Evolutionary conservation across 2,888 invertebrate species (phyloP).

Genomic region (Melieria omissa): DNA sequence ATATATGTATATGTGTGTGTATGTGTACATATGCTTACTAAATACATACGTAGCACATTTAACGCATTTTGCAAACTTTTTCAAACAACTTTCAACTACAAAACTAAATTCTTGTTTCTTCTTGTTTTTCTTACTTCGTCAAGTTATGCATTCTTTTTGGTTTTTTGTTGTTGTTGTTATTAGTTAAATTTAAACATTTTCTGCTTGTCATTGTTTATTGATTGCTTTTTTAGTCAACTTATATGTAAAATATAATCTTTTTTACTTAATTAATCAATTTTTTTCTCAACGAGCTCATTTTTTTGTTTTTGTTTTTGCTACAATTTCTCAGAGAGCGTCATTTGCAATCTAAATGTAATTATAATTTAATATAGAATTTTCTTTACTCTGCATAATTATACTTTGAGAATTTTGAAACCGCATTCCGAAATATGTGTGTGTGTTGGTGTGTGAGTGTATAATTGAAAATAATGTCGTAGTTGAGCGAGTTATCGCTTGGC

Average conservation of each 20-base stretch:
- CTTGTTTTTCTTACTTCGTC: background rate
- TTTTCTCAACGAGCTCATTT: background rate
- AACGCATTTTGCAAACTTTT: background rate
- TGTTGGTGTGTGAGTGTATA: background rate
- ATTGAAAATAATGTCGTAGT: background rate
- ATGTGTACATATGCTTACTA: too few relatives aligned
- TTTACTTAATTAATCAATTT: background rate
- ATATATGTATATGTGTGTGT: too few relatives aligned
- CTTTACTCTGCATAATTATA: conserved; percentile 16
- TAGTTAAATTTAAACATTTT: background rate
- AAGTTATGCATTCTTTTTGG: background rate
- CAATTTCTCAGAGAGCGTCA: background rate
- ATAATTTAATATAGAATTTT: background rate
- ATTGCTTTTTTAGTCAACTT: conserved; percentile 4
- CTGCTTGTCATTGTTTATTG: too few relatives aligned
- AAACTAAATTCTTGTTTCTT: background rate
- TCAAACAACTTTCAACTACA: background rate
- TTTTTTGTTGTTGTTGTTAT: conserved; percentile 1
- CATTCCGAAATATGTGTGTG: conserved; percentile 46
- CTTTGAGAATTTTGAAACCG: conserved; percentile 58
- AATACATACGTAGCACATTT: conserved; percentile 9
- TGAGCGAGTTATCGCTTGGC: conserved; percentile 15
- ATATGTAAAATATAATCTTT: background rate
- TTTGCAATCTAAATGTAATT: too few relatives aligned
- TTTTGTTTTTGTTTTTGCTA: conserved; percentile 7